These are phyloP conservation scores for Drosophila erecta DNA, from an alignment of 1,140 invertebrate species.

Conservation along the genomic window DNA sequence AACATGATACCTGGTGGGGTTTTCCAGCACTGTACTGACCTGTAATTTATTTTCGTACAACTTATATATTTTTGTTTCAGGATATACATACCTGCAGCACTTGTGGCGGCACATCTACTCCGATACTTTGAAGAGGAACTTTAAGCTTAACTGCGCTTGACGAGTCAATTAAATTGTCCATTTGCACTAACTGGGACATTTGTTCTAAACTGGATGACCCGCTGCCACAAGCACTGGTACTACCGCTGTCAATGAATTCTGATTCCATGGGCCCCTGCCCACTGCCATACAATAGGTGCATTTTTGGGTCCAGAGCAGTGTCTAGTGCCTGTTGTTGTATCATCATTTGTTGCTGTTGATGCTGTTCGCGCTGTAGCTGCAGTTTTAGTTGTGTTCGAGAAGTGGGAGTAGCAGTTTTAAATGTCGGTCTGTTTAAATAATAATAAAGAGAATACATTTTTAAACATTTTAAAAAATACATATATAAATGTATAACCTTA, in stretches of 20 bases:
- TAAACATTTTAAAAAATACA: neutral
- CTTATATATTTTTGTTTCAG: neutral
- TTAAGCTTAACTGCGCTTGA: slow-evolving; percentile 85
- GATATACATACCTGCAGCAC: slow-evolving; percentile 88
- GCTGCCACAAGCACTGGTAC: slow-evolving; percentile 52
- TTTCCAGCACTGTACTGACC: slow-evolving; percentile 94
- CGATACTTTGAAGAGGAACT: slow-evolving; percentile 87
- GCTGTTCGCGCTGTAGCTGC: slow-evolving; percentile 93
- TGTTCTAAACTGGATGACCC: slow-evolving; percentile 60
- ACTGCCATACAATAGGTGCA: slow-evolving; percentile 32
- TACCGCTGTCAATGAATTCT: slow-evolving; percentile 43
- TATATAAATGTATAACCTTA: neutral
- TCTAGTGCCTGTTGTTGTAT: slow-evolving; percentile 85
- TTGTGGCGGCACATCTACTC: slow-evolving; percentile 91
- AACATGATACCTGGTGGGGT: slow-evolving; percentile 96
- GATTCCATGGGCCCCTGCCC: slow-evolving; percentile 23
- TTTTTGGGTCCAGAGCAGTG: slow-evolving; percentile 49
- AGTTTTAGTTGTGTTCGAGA: slow-evolving; percentile 94
- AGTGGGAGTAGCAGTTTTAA: slow-evolving; percentile 91
- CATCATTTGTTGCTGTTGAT: slow-evolving; percentile 87
- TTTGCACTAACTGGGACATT: slow-evolving; percentile 42
- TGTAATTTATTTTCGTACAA: slow-evolving; percentile 60
- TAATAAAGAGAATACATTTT: neutral
- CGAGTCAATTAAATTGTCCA: slow-evolving; percentile 34
- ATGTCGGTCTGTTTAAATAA: slow-evolving; percentile 88